phyloP scores from a whole-genome alignment of 2,888 invertebrate species.

The Drosophila cognata region DNA sequence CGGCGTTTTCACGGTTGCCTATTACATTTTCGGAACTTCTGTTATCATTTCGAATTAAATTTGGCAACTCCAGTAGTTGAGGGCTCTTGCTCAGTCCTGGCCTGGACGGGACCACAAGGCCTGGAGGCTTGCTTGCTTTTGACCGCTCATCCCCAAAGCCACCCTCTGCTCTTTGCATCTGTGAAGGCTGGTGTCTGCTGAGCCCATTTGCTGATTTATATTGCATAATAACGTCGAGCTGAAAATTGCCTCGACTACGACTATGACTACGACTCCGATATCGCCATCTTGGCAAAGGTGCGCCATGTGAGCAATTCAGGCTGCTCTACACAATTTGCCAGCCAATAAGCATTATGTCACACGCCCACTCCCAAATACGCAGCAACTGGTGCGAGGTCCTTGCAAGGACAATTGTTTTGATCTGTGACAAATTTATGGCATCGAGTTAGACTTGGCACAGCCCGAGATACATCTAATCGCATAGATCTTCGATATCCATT shows the following conservation, averaged over 20 bases:
- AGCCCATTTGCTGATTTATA: conserved; percentile 83
- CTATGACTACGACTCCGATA: conserved; percentile 20
- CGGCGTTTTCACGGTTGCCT: conserved; percentile 69
- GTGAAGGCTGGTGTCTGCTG: conserved; percentile 26
- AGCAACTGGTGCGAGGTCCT: conserved; percentile 26
- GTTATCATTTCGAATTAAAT: conserved; percentile 79
- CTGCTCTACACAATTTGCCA: conserved; percentile 72
- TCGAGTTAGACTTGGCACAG: conserved; percentile 26
- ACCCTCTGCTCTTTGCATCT: conserved; percentile 1
- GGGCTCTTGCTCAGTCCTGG: conserved; percentile 20
- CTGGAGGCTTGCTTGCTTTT: background rate
- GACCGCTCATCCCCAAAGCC: conserved; percentile 25
- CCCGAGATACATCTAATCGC: conserved; percentile 61
- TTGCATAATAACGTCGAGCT: conserved; percentile 81
- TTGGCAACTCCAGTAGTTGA: conserved; percentile 42
- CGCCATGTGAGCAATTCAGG: conserved; percentile 39
- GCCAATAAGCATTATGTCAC: conserved; percentile 75
- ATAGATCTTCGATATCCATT: conserved; percentile 46
- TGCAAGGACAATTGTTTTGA: conserved; percentile 72
- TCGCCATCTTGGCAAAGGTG: conserved; percentile 61
- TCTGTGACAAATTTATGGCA: conserved; percentile 63
- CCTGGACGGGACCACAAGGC: conserved; percentile 23
- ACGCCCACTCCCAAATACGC: background rate
- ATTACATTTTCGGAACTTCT: conserved; percentile 69
- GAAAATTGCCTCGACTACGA: conserved; percentile 69